Base-by-base conservation (phyloP, 2,113 vertebrate species). In the Apodemus sylvaticus region DNA sequence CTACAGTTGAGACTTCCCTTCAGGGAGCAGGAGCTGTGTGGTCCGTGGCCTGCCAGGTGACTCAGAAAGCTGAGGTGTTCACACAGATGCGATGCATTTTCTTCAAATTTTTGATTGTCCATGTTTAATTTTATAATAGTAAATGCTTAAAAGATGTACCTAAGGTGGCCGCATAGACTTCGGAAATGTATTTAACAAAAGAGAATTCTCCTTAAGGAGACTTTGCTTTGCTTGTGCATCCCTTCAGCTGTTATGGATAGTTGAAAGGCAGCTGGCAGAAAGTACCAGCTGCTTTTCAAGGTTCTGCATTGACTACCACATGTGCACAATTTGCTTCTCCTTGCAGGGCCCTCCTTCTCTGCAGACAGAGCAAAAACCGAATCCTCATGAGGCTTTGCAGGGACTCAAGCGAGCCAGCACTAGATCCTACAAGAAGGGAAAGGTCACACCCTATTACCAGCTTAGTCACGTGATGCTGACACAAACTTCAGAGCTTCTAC, bases 1-100 rank as follows among this genome's bases (percentile, higher is more conserved):
- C 64, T 66, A 13, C 29, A 10, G 29, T 24, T 51, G 62, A 86
- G 64, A 5, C 0, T n/a, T 3, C 1, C 60, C 60, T 86, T 48
- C 60, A 22, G 42, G 39, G 16, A 7, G 19, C 31, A 48, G 31
- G 62, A 16, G 14, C 81, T 16, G 1, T 11, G 24, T 29, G 22
- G 12, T 16, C 14, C 85, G 48, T 3, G 39, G 66, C 31, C 26
- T 31, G 5, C 9, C 51, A 45, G 53, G 7, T 2, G 16, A 16
- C 24, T 0, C 8, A 1, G 4, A 51, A 14, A 7, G 9, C 2
- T 2, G 60, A 77, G 39, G 9, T 64, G n/a, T 20, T 81, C 55
- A 39, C 45, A 55, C 26, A 64, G 82, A 26, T 17, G 66, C 64
- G 10, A 1, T 10, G 24, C 3, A 51, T 45, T 71, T 79, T 13